A percentile compares a stretch with the other conserved stretches of the same genome.
Conservation (phyloP, 2,888 invertebrate genomes). For the Campoplex capitator region DNA sequence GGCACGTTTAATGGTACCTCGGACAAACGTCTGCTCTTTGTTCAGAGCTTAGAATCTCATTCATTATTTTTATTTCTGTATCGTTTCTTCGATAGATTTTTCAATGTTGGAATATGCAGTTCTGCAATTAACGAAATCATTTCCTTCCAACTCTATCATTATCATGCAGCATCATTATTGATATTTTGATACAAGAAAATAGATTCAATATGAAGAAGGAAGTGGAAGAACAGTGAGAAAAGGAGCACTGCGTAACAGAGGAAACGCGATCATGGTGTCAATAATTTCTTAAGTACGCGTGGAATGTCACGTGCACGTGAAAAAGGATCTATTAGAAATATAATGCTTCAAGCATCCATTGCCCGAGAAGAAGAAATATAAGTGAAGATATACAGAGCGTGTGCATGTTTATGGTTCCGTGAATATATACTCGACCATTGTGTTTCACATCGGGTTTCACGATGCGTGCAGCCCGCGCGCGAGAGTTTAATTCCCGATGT, state of each 20-base stretch:
- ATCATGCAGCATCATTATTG: background rate
- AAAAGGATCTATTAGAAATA: conserved; percentile 7
- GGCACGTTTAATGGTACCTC: conserved; percentile 13
- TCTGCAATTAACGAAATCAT: background rate
- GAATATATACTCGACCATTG: conserved; percentile 42
- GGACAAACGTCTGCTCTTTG: background rate
- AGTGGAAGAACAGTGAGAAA: no score
- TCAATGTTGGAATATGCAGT: background rate
- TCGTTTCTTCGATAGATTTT: background rate
- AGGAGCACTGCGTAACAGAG: background rate
- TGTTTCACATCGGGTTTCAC: conserved; percentile 17
- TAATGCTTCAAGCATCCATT: conserved; percentile 42
- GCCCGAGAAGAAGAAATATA: conserved; percentile 9
- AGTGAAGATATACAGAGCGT: background rate
- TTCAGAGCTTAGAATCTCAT: background rate
- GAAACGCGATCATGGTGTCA: background rate
- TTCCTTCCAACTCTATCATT: background rate
- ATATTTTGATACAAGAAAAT: background rate
- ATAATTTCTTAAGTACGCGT: background rate
- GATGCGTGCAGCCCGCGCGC: conserved; percentile 24
- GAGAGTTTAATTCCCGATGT: conserved; percentile 37
- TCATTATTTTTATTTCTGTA: background rate
- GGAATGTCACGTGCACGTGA: conserved; percentile 3
- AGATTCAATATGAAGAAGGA: no score
- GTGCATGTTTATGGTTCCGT: conserved; percentile 38